phyloP scores from a whole-genome alignment of 2,797 vertebrate species.

The Muscicapa comitata region DNA sequence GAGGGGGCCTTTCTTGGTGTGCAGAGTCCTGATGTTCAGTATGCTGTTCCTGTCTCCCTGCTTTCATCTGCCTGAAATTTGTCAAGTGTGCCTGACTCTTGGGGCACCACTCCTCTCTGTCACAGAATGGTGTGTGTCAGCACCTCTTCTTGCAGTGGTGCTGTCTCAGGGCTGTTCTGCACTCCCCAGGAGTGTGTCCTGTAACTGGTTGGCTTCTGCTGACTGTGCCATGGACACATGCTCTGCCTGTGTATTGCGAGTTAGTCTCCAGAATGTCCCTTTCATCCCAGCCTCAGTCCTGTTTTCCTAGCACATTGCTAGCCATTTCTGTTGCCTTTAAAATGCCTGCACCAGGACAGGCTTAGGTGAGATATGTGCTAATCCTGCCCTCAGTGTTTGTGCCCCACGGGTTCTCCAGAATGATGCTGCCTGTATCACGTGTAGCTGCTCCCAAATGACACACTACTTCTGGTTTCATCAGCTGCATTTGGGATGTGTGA shows the following conservation, averaged over 20 bases:
- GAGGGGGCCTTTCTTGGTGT: background rate
- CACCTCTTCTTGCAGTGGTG: background rate
- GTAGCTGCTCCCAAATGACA: background rate
- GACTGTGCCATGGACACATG: background rate
- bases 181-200: background rate
- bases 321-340: background rate
- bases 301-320: background rate
- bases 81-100: background rate
- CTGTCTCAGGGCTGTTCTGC: background rate
- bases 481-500: background rate
- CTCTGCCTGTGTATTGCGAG: background rate
- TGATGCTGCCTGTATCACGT: background rate
- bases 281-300: background rate
- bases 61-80: background rate
- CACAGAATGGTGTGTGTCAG: background rate
- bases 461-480: background rate
- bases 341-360: background rate
- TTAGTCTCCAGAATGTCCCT: background rate
- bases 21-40: background rate
- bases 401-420: background rate
- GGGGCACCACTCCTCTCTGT: background rate
- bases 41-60: background rate
- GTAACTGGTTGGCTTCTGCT: background rate
- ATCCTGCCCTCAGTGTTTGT: conserved; percentile 19
- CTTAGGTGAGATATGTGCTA: background rate